These are phyloP conservation scores for Calameuta idolon DNA, from an alignment of 2,888 invertebrate species.

Conservation along the genomic window DNA sequence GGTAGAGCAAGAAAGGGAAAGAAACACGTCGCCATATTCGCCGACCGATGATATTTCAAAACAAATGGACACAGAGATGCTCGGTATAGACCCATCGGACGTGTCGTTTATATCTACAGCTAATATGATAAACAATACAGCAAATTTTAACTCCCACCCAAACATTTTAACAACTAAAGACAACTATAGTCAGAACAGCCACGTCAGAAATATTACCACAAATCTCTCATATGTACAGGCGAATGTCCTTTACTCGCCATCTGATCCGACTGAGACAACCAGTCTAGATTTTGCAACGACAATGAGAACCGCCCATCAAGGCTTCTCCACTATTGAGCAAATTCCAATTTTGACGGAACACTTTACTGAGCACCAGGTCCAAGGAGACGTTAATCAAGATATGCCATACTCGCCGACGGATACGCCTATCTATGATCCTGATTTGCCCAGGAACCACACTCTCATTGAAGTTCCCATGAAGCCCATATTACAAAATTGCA, in stretches of 20 bases:
- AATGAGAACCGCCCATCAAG: constrained; percentile 11
- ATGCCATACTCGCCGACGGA: constrained; percentile 56
- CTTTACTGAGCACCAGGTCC: background rate
- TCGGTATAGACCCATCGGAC: constrained; percentile 51
- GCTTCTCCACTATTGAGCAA: background rate
- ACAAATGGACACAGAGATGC: constrained; percentile 42
- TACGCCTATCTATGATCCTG: constrained; percentile 47
- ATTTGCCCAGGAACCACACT: constrained; percentile 32
- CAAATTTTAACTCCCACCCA: background rate
- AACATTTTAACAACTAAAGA: background rate
- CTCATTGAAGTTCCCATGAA: background rate
- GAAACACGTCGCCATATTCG: constrained; percentile 56
- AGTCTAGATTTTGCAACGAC: background rate
- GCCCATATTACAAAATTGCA: background rate
- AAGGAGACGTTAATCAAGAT: constrained; percentile 24
- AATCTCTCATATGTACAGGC: constrained; percentile 4
- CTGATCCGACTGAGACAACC: constrained; percentile 30
- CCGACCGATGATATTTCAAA: constrained; percentile 54
- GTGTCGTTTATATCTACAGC: constrained; percentile 39
- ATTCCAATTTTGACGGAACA: background rate
- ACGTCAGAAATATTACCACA: background rate
- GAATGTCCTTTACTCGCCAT: constrained; percentile 35
- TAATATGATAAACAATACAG: background rate
- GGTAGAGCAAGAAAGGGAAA: constrained; percentile 51
- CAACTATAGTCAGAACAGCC: background rate